A percentile compares a stretch with the other conserved stretches of the same genome.
Evolutionary conservation across 2,113 vertebrate species (phyloP).

Genomic region (Felis chaus): DNA sequence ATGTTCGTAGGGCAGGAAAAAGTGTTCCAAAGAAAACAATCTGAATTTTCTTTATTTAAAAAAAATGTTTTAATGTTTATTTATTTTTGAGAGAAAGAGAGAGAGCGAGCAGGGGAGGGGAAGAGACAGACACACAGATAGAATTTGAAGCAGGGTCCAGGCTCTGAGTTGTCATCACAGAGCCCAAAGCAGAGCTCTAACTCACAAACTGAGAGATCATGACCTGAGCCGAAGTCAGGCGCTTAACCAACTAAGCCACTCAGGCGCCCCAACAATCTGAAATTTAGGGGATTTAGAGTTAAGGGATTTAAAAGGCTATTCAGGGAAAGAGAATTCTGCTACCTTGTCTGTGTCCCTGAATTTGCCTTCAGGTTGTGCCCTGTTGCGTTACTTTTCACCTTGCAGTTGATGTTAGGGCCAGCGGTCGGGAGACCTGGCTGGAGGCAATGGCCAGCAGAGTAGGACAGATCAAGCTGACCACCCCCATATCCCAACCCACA

Average conservation of each 20-base stretch:
- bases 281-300: not conserved
- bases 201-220: too few species aligned
- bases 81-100: too few species aligned
- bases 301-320: not conserved
- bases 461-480: rapidly evolving
- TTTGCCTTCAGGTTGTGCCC: not conserved
- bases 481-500: not conserved
- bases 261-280: not conserved
- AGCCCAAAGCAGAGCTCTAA: too few species aligned
- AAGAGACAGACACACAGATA: too few species aligned
- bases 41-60: not conserved
- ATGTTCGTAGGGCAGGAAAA: not conserved
- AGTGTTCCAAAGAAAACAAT: not conserved
- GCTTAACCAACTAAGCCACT: too few species aligned
- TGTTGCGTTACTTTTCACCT: not conserved
- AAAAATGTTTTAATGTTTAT: too few species aligned
- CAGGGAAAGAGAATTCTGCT: not conserved
- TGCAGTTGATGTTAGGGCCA: not conserved
- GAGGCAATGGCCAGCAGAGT: not conserved
- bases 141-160: too few species aligned
- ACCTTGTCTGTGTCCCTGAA: not conserved
- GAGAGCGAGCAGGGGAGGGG: too few species aligned
- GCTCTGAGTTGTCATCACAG: too few species aligned
- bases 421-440: not conserved
- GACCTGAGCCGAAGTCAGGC: too few species aligned